These are phyloP conservation scores for Cyprinella venusta DNA, from an alignment of 2,797 vertebrate genomes.

Conservation along the genomic window DNA sequence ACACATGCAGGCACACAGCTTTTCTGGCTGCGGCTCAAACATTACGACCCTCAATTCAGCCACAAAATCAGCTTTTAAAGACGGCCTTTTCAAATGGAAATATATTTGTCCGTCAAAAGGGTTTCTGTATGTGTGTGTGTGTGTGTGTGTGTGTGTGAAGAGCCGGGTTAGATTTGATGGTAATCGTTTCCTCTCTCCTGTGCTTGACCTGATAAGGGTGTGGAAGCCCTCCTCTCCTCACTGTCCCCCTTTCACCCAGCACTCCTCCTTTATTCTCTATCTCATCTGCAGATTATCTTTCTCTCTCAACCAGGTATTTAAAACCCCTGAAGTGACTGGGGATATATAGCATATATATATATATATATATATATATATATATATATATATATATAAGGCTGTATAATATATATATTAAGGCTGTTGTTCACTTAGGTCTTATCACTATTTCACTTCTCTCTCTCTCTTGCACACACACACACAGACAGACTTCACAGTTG, in stretches of 20 bases:
- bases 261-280: conserved; percentile 52
- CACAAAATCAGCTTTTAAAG: conserved; percentile 69
- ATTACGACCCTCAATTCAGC: conserved; percentile 70
- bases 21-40: conserved; percentile 54
- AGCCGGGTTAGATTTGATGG: conserved; percentile 81
- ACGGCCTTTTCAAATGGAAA: conserved; percentile 81
- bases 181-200: conserved; percentile 81
- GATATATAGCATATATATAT: background rate
- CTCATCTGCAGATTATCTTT: conserved; percentile 47
- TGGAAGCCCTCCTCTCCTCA: conserved; percentile 59
- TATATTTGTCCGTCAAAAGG: conserved; percentile 74
- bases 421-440: no score
- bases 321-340: background rate
- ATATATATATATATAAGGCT: no score
- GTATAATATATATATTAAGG: background rate
- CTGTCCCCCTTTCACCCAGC: conserved; percentile 42
- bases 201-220: conserved; percentile 76
- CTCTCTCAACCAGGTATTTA: conserved; percentile 33
- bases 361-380: background rate
- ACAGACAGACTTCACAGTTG: background rate
- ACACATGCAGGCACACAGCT: conserved; percentile 36
- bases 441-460: background rate
- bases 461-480: no score
- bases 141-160: conserved; percentile 50
- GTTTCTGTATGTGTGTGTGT: conserved; percentile 25